Evolutionary conservation across 1,140 invertebrate genomes (phyloP), one percentile per base, ranked within the genome.

Genomic region (Brachionus rubens): DNA sequence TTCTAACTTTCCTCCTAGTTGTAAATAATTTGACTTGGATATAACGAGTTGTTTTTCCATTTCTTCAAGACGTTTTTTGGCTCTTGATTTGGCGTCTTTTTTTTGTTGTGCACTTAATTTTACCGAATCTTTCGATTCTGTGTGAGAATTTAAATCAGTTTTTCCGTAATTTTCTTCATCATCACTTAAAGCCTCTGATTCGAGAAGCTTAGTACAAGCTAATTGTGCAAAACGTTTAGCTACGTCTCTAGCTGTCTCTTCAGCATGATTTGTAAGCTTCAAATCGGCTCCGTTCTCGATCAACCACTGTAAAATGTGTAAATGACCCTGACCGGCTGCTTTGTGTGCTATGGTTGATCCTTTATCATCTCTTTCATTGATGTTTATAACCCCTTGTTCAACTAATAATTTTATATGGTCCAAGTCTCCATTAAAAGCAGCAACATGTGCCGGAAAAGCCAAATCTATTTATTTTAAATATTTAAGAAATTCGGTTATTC

Each of bases 331-430:
- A 36, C 83, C 84, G 46, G 84, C 83, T 77, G 84, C 84, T 84
- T 85, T 85, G 77, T 85, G 84, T 33, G 82, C 81, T 12, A 80
- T 80, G 30, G 83, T 85, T 3, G 83, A 79, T 7, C 83, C 83
- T 62, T 83, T 84, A 46, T 84, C 82, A 78, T 85, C 84, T 68
- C 82, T 78, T 72, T 85, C 84, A 77, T 85, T 84, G 33, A 85
- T 83, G 75, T 84, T 85, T 10, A 85, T 82, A 5, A 85, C 81
- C 5, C 82, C 83, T 79, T 85, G 84, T 78, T 85, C 84, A 26
- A 85, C 79, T 77, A 85, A 76, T 80, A 84, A 81, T 48, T 80
- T 77, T 56, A 85, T 77, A 77, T 85, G 83, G n/a, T 81, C 80
- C 30, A 85, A 62, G 56, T 85, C 83, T 10, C 83, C 84, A 67